These are phyloP conservation scores for Aphelinus certus DNA, from an alignment of 1,140 invertebrate genomes.

Conservation along the genomic window DNA sequence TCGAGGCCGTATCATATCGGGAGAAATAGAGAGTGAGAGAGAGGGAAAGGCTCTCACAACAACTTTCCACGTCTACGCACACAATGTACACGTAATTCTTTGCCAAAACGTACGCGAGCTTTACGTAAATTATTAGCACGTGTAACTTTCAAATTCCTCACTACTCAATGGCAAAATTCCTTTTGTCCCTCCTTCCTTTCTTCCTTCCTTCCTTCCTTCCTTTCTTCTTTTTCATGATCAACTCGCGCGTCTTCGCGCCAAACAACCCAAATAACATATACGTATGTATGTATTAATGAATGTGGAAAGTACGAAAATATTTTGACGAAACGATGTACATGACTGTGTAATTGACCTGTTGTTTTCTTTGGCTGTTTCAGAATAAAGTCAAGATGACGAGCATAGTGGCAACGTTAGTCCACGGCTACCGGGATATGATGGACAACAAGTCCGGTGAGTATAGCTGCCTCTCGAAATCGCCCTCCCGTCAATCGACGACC, in stretches of 20 bases:
- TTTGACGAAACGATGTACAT: background rate
- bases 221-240: no score
- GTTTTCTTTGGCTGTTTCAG: conserved; percentile 66
- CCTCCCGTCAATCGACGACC: no score
- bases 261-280: no score
- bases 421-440: conserved; percentile 82
- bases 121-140: conserved; percentile 40
- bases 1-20: no score
- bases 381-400: conserved; percentile 70
- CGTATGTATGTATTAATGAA: no score
- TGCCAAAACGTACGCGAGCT: conserved; percentile 34
- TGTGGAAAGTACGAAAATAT: background rate
- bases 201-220: background rate
- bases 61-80: conserved; percentile 34
- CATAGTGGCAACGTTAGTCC: conserved; percentile 73
- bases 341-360: conserved; percentile 15
- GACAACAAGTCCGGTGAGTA: conserved; percentile 83
- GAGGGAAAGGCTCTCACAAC: conserved; percentile 4
- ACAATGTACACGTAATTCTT: conserved; percentile 33
- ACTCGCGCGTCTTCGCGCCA: no score
- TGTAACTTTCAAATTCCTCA: conserved; percentile 36
- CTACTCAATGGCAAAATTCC: conserved; percentile 21
- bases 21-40: no score
- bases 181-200: background rate
- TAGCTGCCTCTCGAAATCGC: no score